A percentile compares a stretch with the other conserved stretches of the same genome.
phyloP scores from a whole-genome alignment of 2,888 invertebrate genomes.

The Colletes collaris region DNA sequence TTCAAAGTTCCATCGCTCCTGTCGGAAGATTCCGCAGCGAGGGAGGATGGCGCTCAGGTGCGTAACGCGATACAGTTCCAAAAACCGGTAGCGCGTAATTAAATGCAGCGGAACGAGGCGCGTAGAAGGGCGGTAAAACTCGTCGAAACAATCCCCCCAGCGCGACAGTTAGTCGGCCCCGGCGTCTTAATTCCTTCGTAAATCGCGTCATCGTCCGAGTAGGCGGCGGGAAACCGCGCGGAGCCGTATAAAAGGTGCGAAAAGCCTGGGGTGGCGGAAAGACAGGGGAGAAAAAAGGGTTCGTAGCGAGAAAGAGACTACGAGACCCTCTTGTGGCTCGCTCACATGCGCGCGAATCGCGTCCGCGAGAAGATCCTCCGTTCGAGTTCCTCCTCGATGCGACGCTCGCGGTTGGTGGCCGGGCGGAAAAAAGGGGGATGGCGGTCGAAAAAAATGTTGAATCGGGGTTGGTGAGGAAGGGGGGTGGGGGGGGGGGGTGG shows the following conservation, averaged over 20 bases:
- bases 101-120: not conserved
- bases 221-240: constrained; percentile 38
- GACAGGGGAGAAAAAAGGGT: constrained; percentile 15
- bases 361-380: constrained; percentile 53
- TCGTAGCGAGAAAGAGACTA: constrained; percentile 4
- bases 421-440: constrained; percentile 49
- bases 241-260: constrained; percentile 35
- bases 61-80: not conserved
- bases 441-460: constrained; percentile 28
- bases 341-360: constrained; percentile 20
- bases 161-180: constrained; percentile 8
- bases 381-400: constrained; percentile 46
- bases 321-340: constrained; percentile 25
- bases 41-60: too few species aligned
- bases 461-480: not conserved
- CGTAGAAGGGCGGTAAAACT: constrained; percentile 2
- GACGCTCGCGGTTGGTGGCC: constrained; percentile 47
- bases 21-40: too few species aligned
- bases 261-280: not conserved
- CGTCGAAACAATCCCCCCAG: not conserved
- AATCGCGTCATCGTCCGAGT: constrained; percentile 35
- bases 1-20: too few species aligned
- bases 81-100: not conserved
- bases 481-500: not conserved
- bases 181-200: constrained; percentile 47